These are phyloP conservation scores for Callipepla squamata DNA, from an alignment of 2,113 vertebrate species.

Conservation along the genomic window DNA sequence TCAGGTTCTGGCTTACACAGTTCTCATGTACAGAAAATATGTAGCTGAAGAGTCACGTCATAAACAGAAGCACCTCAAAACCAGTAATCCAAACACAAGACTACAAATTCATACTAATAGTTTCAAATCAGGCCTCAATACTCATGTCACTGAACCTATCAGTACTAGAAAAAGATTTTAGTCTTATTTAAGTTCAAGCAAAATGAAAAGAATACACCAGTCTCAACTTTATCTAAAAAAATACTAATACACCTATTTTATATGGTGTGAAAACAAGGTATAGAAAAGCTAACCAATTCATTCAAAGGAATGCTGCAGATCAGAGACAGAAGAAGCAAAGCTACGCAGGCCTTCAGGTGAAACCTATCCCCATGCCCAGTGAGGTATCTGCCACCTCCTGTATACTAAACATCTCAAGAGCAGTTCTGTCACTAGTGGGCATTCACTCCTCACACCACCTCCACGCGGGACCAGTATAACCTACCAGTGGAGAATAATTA, in stretches of 20 bases:
- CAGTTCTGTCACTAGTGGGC: neutral
- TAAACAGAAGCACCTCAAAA: neutral
- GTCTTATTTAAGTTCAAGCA: neutral
- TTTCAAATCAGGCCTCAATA: neutral
- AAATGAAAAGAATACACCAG: neutral
- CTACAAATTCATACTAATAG: neutral
- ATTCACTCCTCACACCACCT: neutral
- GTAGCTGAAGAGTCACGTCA: neutral
- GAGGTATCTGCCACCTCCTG: neutral
- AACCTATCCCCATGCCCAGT: neutral
- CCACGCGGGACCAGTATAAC: neutral
- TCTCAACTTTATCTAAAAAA: neutral
- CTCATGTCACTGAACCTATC: too few relatives aligned
- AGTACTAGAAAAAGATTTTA: neutral
- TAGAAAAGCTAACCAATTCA: neutral
- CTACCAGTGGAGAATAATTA: slow-evolving; percentile 52
- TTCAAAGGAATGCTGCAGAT: neutral
- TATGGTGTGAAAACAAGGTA: neutral
- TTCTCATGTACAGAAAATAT: neutral
- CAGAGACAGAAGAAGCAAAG: neutral
- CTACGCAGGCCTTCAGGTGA: neutral
- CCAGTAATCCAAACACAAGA: neutral
- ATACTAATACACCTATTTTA: neutral
- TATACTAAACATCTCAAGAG: neutral
- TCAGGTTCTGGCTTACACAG: neutral